phyloP scores from a whole-genome alignment of 2,113 vertebrate genomes.

The Rhinoptilus africanus region DNA sequence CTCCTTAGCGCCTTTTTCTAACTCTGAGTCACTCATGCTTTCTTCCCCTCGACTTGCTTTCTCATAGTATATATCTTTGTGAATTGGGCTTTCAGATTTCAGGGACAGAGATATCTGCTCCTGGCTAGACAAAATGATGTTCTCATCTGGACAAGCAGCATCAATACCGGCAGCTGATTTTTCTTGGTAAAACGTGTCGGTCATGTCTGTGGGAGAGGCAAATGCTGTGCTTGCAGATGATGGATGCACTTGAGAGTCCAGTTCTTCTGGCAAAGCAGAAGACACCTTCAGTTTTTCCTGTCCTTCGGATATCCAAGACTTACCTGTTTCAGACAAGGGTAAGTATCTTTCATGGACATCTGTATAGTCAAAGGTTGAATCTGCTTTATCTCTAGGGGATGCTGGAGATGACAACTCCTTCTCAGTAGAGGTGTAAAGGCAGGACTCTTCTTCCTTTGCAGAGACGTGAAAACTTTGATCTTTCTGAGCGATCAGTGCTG shows the following conservation, averaged over 20 bases:
- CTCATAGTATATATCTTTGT: constrained; percentile 52
- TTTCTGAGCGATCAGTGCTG: constrained; percentile 25
- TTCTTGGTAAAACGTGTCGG: not conserved
- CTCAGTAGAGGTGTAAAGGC: constrained; percentile 69
- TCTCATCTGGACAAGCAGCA: constrained; percentile 63
- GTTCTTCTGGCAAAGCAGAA: constrained; percentile 41
- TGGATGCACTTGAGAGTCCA: constrained; percentile 27
- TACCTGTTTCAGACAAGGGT: constrained; percentile 13
- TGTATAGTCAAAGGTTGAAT: constrained; percentile 71
- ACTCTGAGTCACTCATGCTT: constrained; percentile 80
- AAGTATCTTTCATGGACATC: constrained; percentile 19
- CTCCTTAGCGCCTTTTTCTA: constrained; percentile 89
- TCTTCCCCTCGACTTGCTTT: constrained; percentile 71
- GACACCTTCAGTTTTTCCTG: constrained; percentile 47
- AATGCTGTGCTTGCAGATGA: constrained; percentile 33
- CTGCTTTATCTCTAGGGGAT: constrained; percentile 63
- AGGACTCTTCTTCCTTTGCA: constrained; percentile 78
- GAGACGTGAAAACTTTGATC: constrained; percentile 59
- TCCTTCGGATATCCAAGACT: constrained; percentile 11
- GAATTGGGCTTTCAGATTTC: constrained; percentile 37
- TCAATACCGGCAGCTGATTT: not conserved
- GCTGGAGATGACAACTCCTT: constrained; percentile 78
- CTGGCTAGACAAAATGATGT: constrained; percentile 67
- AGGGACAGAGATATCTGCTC: constrained; percentile 53
- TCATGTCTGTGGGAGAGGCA: not conserved